Conservation (phyloP, 1,140 invertebrate genomes). For the Drosophila pectinifera region DNA sequence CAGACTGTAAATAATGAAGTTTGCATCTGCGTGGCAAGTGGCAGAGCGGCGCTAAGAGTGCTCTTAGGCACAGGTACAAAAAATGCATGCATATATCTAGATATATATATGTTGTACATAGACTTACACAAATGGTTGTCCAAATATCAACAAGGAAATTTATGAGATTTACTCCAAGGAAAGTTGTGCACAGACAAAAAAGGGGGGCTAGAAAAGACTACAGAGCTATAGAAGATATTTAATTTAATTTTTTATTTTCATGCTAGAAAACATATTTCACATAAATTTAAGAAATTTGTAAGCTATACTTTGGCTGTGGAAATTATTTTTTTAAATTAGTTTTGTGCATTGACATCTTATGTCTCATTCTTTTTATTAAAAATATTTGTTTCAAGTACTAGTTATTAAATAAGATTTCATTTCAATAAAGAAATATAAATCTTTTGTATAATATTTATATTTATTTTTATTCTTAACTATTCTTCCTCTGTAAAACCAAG, state of each 20-base stretch:
- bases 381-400: too few species aligned
- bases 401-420: too few species aligned
- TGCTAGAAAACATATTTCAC: neutral
- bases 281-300: too few species aligned
- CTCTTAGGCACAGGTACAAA: conserved; percentile 58
- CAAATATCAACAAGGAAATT: conserved; percentile 53
- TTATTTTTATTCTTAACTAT: neutral
- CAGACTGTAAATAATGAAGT: conserved; percentile 83
- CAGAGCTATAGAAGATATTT: too few species aligned
- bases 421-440: too few species aligned
- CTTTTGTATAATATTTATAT: too few species aligned
- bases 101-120: conserved; percentile 38
- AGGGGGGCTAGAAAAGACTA: neutral
- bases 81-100: conserved; percentile 21
- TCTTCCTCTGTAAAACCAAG: conserved; percentile 2
- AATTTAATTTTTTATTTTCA: too few species aligned
- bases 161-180: conserved; percentile 46
- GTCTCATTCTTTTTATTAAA: too few species aligned
- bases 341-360: too few species aligned
- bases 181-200: conserved; percentile 33
- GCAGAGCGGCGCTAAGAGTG: conserved; percentile 46
- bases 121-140: conserved; percentile 53
- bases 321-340: neutral
- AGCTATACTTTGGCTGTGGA: too few species aligned
- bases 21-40: conserved; percentile 63